Conservation (phyloP, 2,797 vertebrate species). For the Glyptemys insculpta region DNA sequence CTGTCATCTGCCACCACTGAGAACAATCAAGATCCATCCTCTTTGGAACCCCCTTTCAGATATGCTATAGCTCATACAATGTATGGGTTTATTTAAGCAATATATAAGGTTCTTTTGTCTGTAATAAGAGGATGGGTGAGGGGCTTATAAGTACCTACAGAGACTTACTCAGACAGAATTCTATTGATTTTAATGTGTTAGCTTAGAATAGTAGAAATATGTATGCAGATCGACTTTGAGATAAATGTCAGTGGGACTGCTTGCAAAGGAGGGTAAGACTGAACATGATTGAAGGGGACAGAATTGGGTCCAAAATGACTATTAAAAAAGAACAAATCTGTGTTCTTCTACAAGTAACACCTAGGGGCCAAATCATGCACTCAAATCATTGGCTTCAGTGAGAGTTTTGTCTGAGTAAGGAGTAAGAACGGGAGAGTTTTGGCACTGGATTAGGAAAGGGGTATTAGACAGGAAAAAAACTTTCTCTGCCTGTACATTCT, state of each 20-base stretch:
- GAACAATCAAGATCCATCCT: too few species aligned
- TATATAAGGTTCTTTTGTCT: conserved; percentile 16
- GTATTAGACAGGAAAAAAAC: conserved; percentile 8
- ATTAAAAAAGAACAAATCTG: background rate
- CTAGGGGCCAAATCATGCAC: background rate
- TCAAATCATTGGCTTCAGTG: background rate
- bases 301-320: conserved; percentile 2
- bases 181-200: background rate
- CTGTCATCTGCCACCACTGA: too few species aligned
- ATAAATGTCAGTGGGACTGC: background rate
- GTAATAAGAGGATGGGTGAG: background rate
- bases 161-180: background rate
- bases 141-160: background rate
- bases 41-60: background rate
- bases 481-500: too few species aligned
- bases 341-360: background rate
- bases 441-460: conserved; percentile 9
- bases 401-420: background rate
- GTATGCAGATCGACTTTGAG: background rate
- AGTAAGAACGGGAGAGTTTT: background rate
- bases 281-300: background rate
- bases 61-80: conserved; percentile 69
- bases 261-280: background rate
- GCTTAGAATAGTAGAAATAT: background rate
- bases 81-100: conserved; percentile 22